Evolutionary conservation across 37 sponge, comb jelly and placozoan species (phyloP).

Genomic region (Axinella damicornis): DNA sequence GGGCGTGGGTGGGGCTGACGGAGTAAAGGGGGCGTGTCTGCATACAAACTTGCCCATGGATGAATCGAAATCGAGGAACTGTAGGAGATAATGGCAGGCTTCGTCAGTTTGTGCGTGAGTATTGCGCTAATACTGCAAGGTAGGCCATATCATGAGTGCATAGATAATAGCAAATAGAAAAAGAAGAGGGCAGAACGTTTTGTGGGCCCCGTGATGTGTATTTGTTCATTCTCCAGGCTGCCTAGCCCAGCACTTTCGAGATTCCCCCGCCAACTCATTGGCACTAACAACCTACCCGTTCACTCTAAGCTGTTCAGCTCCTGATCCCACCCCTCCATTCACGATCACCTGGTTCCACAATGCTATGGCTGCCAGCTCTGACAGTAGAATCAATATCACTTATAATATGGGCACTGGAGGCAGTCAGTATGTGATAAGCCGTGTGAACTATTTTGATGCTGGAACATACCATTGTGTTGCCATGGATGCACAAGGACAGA

Average conservation of each 20-base stretch:
- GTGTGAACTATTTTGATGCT: slow-evolving; percentile 39
- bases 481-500: neutral
- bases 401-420: slow-evolving; percentile 33
- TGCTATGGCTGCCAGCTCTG: neutral
- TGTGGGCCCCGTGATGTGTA: no score
- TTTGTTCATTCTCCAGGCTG: neutral
- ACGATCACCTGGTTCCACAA: slow-evolving; percentile 34
- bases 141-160: no score
- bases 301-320: slow-evolving; percentile 37
- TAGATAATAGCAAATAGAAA: no score
- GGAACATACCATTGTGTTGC: slow-evolving; percentile 64
- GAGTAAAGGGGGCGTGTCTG: no score
- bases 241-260: slow-evolving; percentile 24
- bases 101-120: no score
- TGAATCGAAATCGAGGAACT: no score
- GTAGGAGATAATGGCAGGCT: no score
- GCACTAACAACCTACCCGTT: slow-evolving; percentile 19
- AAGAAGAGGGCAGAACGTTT: no score
- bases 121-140: no score
- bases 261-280: slow-evolving; percentile 35
- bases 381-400: neutral
- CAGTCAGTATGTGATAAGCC: slow-evolving; percentile 16
- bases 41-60: no score
- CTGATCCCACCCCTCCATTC: slow-evolving; percentile 14
- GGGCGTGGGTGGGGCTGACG: no score